Conservation (phyloP, 2,797 vertebrate species). For the Rachycentron canadum region DNA sequence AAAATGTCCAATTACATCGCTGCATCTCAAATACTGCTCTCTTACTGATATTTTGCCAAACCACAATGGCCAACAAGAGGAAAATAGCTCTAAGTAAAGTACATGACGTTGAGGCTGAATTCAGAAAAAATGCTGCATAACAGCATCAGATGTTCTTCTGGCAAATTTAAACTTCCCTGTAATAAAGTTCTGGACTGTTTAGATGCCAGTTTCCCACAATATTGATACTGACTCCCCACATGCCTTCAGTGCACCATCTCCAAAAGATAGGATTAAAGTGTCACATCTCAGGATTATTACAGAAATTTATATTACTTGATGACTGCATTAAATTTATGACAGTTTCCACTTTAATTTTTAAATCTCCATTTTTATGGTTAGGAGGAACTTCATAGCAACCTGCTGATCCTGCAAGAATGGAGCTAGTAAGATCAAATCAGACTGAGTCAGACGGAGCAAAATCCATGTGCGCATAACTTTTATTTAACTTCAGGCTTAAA, state of each 20-base stretch:
- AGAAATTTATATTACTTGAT: background rate
- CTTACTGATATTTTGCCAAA: slow-evolving; percentile 11
- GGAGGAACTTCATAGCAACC: background rate
- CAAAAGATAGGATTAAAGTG: background rate
- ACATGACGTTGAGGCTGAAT: background rate
- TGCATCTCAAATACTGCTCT: background rate
- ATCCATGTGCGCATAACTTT: background rate
- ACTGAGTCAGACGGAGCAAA: background rate
- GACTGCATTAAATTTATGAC: background rate
- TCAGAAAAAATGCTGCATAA: background rate
- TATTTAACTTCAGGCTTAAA: background rate
- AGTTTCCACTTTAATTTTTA: background rate
- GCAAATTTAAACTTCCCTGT: background rate
- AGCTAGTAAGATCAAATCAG: background rate
- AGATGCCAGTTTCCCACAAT: slow-evolving; percentile 6
- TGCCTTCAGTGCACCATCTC: background rate
- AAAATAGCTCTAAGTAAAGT: slow-evolving; percentile 4
- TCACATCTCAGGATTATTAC: background rate
- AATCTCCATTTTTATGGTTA: background rate
- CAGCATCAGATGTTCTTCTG: background rate
- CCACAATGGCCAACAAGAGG: background rate
- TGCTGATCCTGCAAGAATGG: background rate
- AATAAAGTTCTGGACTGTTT: background rate
- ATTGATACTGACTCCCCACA: background rate
- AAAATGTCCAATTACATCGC: background rate